phyloP scores from a whole-genome alignment of 2,113 vertebrate species.

The Sturnus vulgaris region DNA sequence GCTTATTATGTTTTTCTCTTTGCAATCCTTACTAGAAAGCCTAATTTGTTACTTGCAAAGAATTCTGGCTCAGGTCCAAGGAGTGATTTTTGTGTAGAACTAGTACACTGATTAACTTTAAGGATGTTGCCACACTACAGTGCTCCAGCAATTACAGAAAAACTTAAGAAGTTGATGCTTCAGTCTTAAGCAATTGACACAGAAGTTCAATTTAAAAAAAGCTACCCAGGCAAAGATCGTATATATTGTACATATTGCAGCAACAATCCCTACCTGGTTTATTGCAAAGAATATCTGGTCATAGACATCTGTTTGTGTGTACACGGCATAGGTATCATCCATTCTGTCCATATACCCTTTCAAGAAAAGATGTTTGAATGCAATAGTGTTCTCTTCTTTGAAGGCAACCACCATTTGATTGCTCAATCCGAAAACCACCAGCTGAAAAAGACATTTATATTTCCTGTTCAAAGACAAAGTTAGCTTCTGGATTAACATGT shows the following conservation, averaged over 20 bases:
- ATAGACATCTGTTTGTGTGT: constrained; percentile 84
- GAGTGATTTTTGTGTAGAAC: not conserved
- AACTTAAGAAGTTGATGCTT: not conserved
- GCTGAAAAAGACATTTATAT: constrained; percentile 68
- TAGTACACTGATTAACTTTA: not conserved
- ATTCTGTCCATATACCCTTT: constrained; percentile 83
- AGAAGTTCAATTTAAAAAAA: not conserved
- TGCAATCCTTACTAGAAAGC: not conserved
- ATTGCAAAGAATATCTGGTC: constrained; percentile 85
- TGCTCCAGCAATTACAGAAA: not conserved
- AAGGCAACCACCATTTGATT: constrained; percentile 97
- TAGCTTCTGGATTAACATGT: not conserved
- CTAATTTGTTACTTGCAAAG: not conserved
- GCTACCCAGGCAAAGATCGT: not conserved
- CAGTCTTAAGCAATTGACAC: not conserved
- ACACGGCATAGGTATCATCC: constrained; percentile 81
- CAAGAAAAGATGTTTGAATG: constrained; percentile 91
- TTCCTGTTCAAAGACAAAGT: not conserved
- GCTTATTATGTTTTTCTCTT: not conserved
- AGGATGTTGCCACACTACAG: not conserved
- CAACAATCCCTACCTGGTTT: constrained; percentile 71
- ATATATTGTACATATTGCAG: not conserved
- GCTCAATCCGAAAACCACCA: constrained; percentile 92
- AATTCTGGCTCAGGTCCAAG: not conserved
- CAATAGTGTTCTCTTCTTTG: constrained; percentile 88